Conservation (phyloP, 1,140 invertebrate species). For the Zaprionus kolodkinae region DNA sequence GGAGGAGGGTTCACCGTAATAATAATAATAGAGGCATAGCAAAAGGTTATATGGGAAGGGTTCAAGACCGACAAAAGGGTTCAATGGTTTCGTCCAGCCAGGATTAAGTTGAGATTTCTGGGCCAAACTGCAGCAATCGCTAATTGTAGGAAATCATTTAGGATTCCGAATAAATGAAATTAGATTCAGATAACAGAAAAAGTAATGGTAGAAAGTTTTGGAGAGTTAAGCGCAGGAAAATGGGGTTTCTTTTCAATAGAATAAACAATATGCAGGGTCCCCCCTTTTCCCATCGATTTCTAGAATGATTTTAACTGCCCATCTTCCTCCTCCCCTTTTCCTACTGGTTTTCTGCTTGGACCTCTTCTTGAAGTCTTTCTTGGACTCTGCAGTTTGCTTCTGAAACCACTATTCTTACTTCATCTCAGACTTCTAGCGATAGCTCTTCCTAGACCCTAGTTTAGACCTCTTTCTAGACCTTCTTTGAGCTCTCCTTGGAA, state of each 20-base stretch:
- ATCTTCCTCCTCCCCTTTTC: too few species aligned
- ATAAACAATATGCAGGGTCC: neutral
- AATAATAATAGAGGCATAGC: neutral
- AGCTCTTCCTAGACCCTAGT: too few species aligned
- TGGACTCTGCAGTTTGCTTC: too few species aligned
- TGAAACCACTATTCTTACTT: too few species aligned
- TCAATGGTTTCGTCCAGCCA: neutral
- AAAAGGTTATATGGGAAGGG: neutral
- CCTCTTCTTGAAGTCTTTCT: too few species aligned
- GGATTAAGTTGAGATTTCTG: neutral
- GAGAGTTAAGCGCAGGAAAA: neutral
- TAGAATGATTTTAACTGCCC: neutral
- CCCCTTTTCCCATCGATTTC: neutral
- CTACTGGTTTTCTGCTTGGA: too few species aligned
- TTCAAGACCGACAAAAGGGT: neutral
- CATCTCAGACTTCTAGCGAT: too few species aligned
- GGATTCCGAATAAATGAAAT: neutral
- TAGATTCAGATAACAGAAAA: neutral
- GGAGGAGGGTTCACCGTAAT: neutral
- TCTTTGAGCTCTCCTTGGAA: too few species aligned
- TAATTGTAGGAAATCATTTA: constrained; percentile 1
- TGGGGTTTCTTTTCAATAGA: neutral
- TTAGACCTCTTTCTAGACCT: too few species aligned
- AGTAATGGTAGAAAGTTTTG: neutral
- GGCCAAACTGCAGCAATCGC: neutral